A percentile compares a stretch with the other conserved stretches of the same genome.
These are phyloP conservation scores for Eospalax fontanierii DNA, from an alignment of 2,797 vertebrate genomes.

Conservation along the genomic window DNA sequence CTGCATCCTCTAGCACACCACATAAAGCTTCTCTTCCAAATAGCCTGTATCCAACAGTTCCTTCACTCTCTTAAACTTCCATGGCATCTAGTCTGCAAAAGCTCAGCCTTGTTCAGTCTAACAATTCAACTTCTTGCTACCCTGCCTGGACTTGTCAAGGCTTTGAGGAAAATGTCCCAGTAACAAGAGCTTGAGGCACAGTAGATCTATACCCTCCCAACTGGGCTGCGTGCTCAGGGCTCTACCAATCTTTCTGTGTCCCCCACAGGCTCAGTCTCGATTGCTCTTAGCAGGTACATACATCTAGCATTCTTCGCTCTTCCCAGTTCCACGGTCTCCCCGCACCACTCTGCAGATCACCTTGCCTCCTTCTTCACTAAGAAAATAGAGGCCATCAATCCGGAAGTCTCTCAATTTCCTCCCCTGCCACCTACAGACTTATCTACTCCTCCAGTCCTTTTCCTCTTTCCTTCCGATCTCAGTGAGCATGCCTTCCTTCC, in stretches of 20 bases:
- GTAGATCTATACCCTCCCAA: not conserved
- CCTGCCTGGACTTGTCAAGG: conserved; percentile 21
- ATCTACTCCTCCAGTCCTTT: conserved; percentile 61
- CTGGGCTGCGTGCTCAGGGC: not conserved
- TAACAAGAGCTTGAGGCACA: not conserved
- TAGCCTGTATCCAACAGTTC: not conserved
- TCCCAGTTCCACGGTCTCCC: conserved; percentile 8
- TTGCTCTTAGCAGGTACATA: not conserved
- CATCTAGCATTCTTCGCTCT: not conserved
- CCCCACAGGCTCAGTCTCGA: not conserved
- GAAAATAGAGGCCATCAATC: conserved; percentile 84
- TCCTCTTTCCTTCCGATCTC: conserved; percentile 50
- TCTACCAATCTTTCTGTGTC: not conserved
- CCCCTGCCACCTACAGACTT: conserved; percentile 72
- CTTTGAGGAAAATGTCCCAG: conserved; percentile 31
- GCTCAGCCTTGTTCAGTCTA: conserved; percentile 9
- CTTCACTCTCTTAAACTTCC: not conserved
- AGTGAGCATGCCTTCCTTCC: conserved; percentile 6
- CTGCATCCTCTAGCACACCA: not conserved
- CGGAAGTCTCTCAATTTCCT: conserved; percentile 77
- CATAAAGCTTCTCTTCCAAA: not conserved
- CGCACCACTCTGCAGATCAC: conserved; percentile 51
- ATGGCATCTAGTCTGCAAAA: not conserved
- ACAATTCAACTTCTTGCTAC: conserved; percentile 27
- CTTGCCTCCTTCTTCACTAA: conserved; percentile 69